Evolutionary conservation across 1,140 invertebrate genomes (phyloP).

Genomic region (Oppia nitens): DNA sequence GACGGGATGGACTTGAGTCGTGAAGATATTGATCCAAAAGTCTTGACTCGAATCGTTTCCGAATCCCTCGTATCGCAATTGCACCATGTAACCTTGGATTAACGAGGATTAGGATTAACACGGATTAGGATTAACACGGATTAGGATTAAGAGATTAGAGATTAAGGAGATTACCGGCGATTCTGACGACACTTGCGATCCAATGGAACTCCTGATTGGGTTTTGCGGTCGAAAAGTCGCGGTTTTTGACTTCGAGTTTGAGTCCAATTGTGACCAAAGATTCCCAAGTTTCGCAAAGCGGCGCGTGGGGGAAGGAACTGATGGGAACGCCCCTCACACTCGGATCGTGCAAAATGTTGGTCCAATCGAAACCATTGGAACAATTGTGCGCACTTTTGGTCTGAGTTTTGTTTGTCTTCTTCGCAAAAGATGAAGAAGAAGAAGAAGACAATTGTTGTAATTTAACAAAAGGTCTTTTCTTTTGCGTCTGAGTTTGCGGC

Average conservation of each 20-base stretch:
- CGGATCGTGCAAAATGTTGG: constrained; percentile 48
- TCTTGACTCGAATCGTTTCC: constrained; percentile 68
- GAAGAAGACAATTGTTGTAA: neutral
- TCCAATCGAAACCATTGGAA: constrained; percentile 41
- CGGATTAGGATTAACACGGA: constrained; percentile 72
- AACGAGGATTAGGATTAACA: constrained; percentile 27
- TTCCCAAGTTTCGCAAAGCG: constrained; percentile 79
- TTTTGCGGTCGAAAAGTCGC: constrained; percentile 34
- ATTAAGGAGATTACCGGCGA: constrained; percentile 38
- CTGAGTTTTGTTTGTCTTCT: constrained; percentile 5
- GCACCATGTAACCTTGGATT: constrained; percentile 60
- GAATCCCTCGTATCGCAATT: constrained; percentile 84
- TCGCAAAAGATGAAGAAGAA: neutral
- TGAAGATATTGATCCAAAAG: constrained; percentile 89
- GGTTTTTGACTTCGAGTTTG: constrained; percentile 89
- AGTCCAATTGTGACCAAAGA: constrained; percentile 69
- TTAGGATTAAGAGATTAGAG: constrained; percentile 41
- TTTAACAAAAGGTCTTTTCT: neutral
- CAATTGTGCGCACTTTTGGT: no score
- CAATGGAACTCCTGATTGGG: constrained; percentile 54
- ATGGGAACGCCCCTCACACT: constrained; percentile 71
- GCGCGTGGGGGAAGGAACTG: constrained; percentile 72
- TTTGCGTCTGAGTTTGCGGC: neutral
- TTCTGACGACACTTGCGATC: constrained; percentile 78
- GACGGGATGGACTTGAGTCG: constrained; percentile 70